These are phyloP conservation scores for Ageneiosus marmoratus DNA, from an alignment of 2,113 vertebrate genomes.

Conservation along the genomic window DNA sequence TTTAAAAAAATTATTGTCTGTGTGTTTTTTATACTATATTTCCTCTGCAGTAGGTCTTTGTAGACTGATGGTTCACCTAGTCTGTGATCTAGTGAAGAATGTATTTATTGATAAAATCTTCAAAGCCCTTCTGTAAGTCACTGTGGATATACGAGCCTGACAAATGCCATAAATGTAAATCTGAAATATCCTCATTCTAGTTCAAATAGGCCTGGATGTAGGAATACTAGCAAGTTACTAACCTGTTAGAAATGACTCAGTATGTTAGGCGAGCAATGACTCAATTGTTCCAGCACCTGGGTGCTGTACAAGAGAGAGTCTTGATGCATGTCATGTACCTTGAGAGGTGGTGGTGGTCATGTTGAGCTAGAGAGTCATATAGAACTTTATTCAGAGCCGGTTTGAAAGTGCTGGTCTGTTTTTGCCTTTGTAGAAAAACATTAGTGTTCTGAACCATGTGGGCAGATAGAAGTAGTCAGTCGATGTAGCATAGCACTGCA, in stretches of 20 bases:
- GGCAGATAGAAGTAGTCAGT: neutral
- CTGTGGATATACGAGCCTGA: neutral
- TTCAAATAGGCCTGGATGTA: neutral
- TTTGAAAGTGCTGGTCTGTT: neutral
- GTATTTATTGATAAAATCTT: neutral
- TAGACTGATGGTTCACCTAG: neutral
- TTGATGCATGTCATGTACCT: neutral
- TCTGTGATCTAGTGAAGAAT: neutral
- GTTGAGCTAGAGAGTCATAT: neutral
- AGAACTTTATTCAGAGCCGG: neutral
- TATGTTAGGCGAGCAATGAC: neutral
- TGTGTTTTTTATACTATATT: neutral
- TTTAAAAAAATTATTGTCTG: neutral
- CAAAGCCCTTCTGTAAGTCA: neutral
- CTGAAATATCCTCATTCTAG: neutral
- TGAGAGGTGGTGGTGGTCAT: neutral
- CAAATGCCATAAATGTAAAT: neutral
- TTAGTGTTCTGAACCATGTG: neutral
- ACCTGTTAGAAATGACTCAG: neutral
- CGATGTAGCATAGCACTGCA: neutral
- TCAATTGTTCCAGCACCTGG: neutral
- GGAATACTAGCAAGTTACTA: neutral
- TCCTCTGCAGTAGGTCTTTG: neutral
- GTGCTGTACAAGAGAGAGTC: neutral
- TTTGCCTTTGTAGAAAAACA: neutral